These are phyloP conservation scores for Oscheius sp. DNA, from an alignment of 2,888 invertebrate species.

Conservation along the genomic window DNA sequence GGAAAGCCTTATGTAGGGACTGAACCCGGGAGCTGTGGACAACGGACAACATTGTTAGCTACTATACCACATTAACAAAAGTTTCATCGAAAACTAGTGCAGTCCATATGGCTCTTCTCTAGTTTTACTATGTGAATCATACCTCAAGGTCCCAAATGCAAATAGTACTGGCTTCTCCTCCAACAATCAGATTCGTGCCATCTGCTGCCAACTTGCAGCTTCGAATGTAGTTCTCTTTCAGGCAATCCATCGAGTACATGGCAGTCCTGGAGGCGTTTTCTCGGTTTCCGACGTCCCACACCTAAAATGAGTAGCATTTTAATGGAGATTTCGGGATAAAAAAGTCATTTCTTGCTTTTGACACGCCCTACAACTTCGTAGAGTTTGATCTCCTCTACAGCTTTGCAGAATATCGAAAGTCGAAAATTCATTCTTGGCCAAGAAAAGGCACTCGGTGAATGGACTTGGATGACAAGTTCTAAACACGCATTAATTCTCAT, in stretches of 20 bases:
- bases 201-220: slow-evolving; percentile 94
- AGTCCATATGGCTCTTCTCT: not conserved
- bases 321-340: not conserved
- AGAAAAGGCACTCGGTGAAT: no score
- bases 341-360: not conserved
- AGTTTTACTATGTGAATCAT: no score
- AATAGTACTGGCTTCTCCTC: slow-evolving; percentile 93
- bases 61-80: no score
- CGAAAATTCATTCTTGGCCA: no score
- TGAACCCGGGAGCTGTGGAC: not conserved
- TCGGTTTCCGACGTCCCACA: slow-evolving; percentile 49
- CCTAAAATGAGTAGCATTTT: slow-evolving; percentile 17
- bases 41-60: not conserved
- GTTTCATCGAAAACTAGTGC: not conserved
- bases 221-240: slow-evolving; percentile 87
- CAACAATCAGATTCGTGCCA: slow-evolving; percentile 92
- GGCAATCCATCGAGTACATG: slow-evolving; percentile 87
- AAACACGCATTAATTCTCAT: not conserved
- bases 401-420: no score
- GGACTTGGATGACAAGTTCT: no score
- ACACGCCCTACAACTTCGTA: not conserved
- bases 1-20: no score
- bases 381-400: no score
- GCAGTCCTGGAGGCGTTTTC: slow-evolving; percentile 37
- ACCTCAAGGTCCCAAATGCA: slow-evolving; percentile 94